Evolutionary conservation across 2,113 vertebrate species (phyloP).

Genomic region (Pampusana beccarii): DNA sequence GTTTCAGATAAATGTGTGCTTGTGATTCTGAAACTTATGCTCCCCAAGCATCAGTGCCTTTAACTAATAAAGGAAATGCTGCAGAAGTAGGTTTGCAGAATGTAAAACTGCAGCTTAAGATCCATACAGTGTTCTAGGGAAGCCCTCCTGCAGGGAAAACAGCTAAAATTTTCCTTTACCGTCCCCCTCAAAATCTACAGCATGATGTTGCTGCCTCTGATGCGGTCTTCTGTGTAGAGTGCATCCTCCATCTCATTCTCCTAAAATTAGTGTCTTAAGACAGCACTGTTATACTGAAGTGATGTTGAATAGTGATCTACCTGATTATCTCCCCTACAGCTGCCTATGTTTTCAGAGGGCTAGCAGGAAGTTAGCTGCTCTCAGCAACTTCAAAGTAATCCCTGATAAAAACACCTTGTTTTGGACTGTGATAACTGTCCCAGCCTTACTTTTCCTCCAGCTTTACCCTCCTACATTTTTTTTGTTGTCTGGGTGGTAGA

Average conservation of each 20-base stretch:
- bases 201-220: not conserved
- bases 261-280: not conserved
- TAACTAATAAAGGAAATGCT: not conserved
- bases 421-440: not conserved
- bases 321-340: not conserved
- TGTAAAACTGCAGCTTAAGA: not conserved
- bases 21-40: not conserved
- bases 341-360: not conserved
- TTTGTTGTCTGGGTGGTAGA: not conserved
- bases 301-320: not conserved
- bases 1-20: not conserved
- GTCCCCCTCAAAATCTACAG: not conserved
- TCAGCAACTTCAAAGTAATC: not conserved
- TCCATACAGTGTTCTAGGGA: not conserved
- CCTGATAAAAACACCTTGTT: not conserved
- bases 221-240: not conserved
- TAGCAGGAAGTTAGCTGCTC: not conserved
- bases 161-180: not conserved
- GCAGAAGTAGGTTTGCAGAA: conserved; percentile 1
- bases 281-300: not conserved
- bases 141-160: not conserved
- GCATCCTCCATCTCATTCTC: not conserved
- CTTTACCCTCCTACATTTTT: not conserved
- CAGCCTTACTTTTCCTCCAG: not conserved
- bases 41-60: not conserved